phyloP scores from a whole-genome alignment of 1,140 invertebrate species.

The Melanaphis sacchari region DNA sequence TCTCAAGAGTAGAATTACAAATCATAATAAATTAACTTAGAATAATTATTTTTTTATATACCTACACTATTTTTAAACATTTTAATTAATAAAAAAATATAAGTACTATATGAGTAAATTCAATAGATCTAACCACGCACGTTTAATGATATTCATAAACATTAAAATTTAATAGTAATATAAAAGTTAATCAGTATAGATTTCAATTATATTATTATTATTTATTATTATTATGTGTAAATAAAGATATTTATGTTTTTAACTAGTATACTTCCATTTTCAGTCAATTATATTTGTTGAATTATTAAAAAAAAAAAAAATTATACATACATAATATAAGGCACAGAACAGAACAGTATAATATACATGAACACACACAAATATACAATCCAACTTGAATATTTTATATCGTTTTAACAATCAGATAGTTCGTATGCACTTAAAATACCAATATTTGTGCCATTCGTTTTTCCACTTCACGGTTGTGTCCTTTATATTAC shows the following conservation, averaged over 20 bases:
- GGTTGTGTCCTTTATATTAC: neutral
- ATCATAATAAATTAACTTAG: neutral
- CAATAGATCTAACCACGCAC: neutral
- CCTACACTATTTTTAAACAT: neutral
- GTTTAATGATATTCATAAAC: neutral
- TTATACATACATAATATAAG: neutral
- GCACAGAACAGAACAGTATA: neutral
- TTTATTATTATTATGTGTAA: neutral
- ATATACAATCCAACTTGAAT: slow-evolving; percentile 10
- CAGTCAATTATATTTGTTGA: neutral
- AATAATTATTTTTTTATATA: neutral
- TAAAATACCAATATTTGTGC: slow-evolving; percentile 15
- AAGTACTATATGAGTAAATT: neutral
- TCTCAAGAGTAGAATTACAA: neutral
- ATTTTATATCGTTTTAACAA: slow-evolving; percentile 15
- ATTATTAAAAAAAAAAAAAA: neutral
- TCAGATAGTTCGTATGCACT: neutral
- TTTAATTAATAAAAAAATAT: neutral
- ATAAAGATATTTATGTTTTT: neutral
- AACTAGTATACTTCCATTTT: neutral
- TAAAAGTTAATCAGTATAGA: neutral
- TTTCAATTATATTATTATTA: neutral
- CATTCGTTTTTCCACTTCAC: slow-evolving; percentile 24
- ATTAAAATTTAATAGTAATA: neutral
- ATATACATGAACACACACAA: neutral